Percentiles rank a stretch among this genome's conserved stretches.
phyloP scores from a whole-genome alignment of 2,797 vertebrate species.

The Gallinago nigripennis region DNA sequence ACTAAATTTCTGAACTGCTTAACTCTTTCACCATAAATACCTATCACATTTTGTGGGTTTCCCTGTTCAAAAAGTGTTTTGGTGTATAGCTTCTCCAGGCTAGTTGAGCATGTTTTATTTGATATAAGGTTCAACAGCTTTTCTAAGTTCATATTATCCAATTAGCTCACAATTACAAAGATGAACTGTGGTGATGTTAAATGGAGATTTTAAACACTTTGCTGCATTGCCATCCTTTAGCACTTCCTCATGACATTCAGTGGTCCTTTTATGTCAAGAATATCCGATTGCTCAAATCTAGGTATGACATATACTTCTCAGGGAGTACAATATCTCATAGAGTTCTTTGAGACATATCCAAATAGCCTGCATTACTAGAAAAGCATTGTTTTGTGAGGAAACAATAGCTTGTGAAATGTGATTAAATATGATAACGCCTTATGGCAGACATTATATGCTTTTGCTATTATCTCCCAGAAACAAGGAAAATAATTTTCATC shows the following conservation, averaged over 20 bases:
- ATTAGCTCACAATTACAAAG: constrained; percentile 1
- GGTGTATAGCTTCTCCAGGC: background rate
- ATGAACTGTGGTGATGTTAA: background rate
- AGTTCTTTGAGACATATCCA: background rate
- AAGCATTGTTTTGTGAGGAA: background rate
- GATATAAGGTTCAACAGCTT: background rate
- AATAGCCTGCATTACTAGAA: background rate
- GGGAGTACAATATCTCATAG: background rate
- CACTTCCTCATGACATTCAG: background rate
- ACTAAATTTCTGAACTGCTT: background rate
- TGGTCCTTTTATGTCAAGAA: background rate
- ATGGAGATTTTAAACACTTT: background rate
- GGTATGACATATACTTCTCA: background rate
- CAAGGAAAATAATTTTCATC: background rate
- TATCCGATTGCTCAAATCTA: background rate
- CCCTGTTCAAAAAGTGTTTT: background rate
- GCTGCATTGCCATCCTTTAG: background rate
- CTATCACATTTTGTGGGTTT: background rate
- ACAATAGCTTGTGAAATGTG: constrained; percentile 4
- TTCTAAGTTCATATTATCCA: background rate
- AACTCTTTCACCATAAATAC: background rate
- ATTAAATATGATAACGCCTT: background rate
- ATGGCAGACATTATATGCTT: background rate
- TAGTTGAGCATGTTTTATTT: background rate
- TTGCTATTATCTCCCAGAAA: background rate